Base-by-base conservation (phyloP, 2,113 vertebrate genomes). In the Panthera uncia region DNA sequence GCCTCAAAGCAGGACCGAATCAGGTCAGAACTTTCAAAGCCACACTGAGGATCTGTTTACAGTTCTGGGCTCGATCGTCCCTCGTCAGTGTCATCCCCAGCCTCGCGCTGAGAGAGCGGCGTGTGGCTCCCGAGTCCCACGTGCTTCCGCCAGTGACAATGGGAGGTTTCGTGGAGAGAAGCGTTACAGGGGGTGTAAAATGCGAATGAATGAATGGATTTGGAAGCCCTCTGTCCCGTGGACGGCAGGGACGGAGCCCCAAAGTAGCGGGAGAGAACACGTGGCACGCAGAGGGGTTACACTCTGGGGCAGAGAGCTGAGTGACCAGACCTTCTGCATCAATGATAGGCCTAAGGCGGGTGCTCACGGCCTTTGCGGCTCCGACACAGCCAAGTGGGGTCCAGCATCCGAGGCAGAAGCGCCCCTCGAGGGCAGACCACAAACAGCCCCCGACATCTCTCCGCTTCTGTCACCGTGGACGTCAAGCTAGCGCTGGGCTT, bases 151-250 rank as follows among this genome's bases (percentile, higher is more conserved):
- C 7, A 11, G 86, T 36, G 31, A 10, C 5, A 68, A 83, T 2
- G 1, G 69, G 23, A 45, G 25, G 5, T 15, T n/a, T 65, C 33
- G 12, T 0, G 14, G 52, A 74, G 12, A 13, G 1, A 21, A 27
- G 14, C 11, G n/a, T 52, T 29, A 52, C 4, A 48, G 68, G 57
- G 38, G 21, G 1, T 31, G 50, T 19, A 61, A 29, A 41, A 25
- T 14, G 23, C 2, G 2, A 41, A 33, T 3, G 2, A 41, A 33
- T 0, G 4, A 10, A 23, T 0, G 23, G 63, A 4, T 13, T 9
- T 15, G 7, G 87, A 52, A 13, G 36, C 0, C 38, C 33, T 36
- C 33, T 18, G 33, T 45, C 48, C 57, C 3, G 1, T 1, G 57
- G 73, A 8, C 80, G 21, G 7, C 23, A 4, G 14, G 25, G 1